phyloP scores from a whole-genome alignment of 2,888 invertebrate genomes.

The Gnatocerus cornutus region DNA sequence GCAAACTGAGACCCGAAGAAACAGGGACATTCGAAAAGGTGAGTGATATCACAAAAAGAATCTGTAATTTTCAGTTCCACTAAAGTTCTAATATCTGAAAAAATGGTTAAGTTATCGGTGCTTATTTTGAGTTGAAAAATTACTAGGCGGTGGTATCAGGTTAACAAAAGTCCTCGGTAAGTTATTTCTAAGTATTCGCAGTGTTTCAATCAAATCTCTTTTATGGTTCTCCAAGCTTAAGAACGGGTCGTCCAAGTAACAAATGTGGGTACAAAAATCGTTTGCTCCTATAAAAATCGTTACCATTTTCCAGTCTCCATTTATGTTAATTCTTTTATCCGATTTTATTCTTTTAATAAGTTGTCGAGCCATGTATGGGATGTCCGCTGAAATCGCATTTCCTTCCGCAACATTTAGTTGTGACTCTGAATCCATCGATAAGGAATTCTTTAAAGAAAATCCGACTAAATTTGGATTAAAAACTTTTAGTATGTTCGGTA shows the following conservation, averaged over 20 bases:
- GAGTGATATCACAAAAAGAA: slow-evolving; percentile 68
- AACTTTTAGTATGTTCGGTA: slow-evolving; percentile 78
- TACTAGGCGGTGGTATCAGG: slow-evolving; percentile 73
- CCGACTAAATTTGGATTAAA: slow-evolving; percentile 79
- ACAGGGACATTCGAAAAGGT: slow-evolving; percentile 75
- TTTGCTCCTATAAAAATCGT: slow-evolving; percentile 77
- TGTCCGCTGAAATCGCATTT: slow-evolving; percentile 75
- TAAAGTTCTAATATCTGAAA: slow-evolving; percentile 60
- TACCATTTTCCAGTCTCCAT: slow-evolving; percentile 80
- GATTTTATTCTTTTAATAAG: slow-evolving; percentile 73
- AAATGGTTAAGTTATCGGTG: neutral
- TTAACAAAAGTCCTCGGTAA: slow-evolving; percentile 77
- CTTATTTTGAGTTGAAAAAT: too few relatives aligned
- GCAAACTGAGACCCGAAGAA: slow-evolving; percentile 69
- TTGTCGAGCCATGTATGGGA: slow-evolving; percentile 74
- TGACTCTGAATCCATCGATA: slow-evolving; percentile 69
- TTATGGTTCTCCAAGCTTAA: slow-evolving; percentile 70
- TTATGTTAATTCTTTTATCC: slow-evolving; percentile 73
- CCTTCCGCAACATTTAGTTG: slow-evolving; percentile 77
- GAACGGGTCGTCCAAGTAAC: slow-evolving; percentile 69
- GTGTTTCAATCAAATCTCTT: slow-evolving; percentile 70
- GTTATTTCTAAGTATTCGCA: slow-evolving; percentile 74
- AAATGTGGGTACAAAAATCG: slow-evolving; percentile 76
- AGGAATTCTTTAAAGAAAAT: slow-evolving; percentile 74
- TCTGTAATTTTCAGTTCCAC: slow-evolving; percentile 66